Base-by-base conservation (phyloP, 1,140 invertebrate species). In the Belonocnema kinseyi region DNA sequence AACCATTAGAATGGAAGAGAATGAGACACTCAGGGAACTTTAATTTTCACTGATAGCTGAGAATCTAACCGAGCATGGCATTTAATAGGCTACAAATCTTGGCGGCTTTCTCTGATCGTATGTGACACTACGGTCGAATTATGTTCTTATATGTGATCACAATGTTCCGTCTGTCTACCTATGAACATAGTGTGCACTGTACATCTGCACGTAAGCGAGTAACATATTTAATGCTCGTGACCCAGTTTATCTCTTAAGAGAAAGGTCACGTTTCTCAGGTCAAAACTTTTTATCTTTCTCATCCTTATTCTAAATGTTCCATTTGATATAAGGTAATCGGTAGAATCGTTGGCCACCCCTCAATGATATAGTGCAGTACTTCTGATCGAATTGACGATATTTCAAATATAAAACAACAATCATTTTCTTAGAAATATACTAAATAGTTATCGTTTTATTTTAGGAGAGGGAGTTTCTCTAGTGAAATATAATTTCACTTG, bases 1-100 rank as follows among this genome's bases (percentile, higher is more conserved):
- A 33, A 66, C 58, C 21, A 66, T 66, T 66, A 66, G 58, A 40
- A 66, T 13, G 26, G 33, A 66, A 40, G 58, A 12, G 21, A 66
- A 66, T 14, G 58, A 66, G 58, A 66, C 33, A 66, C 58, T 66
- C 58, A 66, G 58, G 26, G 40, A 46, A 66, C 26, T 14, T 66
- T 40, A 66, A 56, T 56, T 56, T 74, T 51, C 73, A 74, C 21
- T 74, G 73, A 74, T 74, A 74, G 40, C 12, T 54, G 52, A 54
- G 26, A 40, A 74, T 74, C 50, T 74, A 56, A 56, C 52, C 73
- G 50, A 74, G 73, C 50, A 74, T 74, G 53, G 19, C 72, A 56
- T 74, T 77, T 77, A 77, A 77, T 77, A 73, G 76, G 71, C 72
- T 53, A 70, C 74, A 77, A 77, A 77, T 70, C 77, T 61, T 51